phyloP scores from a whole-genome alignment of 37 sponge, comb jelly and placozoan genomes.

The Tethya wilhelma region DNA sequence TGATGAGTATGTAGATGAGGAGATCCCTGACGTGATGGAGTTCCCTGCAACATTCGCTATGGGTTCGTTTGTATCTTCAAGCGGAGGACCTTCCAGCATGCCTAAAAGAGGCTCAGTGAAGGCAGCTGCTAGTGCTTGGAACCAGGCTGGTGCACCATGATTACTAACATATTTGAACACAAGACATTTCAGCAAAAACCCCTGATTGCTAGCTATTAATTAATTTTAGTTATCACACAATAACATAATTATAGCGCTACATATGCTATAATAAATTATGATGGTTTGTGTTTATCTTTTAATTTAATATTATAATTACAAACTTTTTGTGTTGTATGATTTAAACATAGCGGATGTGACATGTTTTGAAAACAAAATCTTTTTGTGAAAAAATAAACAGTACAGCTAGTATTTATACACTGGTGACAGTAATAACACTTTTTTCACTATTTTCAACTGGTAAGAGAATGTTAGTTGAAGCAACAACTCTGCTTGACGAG shows the following conservation, averaged over 20 bases:
- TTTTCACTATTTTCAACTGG: background rate
- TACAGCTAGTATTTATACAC: slow-evolving; percentile 1
- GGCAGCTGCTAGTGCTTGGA: slow-evolving; percentile 9
- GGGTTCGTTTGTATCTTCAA: slow-evolving; percentile 20
- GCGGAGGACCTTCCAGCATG: slow-evolving; percentile 11
- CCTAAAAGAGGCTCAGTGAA: slow-evolving; percentile 22
- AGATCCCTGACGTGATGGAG: slow-evolving; percentile 1
- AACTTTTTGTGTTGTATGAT: too few species aligned
- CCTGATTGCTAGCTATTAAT: background rate
- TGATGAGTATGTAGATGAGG: slow-evolving; percentile 5
- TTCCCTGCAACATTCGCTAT: slow-evolving; percentile 25
- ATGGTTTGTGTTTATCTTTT: background rate
- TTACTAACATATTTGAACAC: background rate
- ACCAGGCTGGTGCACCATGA: slow-evolving; percentile 23
- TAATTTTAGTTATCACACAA: background rate
- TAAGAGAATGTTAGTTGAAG: background rate
- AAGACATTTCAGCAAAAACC: background rate
- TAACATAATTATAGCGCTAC: background rate
- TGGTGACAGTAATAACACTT: slow-evolving; percentile 5
- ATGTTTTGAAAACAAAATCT: background rate
- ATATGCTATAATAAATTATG: background rate
- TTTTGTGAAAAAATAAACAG: background rate
- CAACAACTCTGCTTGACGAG: background rate
- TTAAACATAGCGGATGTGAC: too few species aligned
- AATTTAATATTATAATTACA: background rate